Evolutionary conservation across 2,888 invertebrate genomes (phyloP).

Genomic region (Trachelus troglodyta): DNA sequence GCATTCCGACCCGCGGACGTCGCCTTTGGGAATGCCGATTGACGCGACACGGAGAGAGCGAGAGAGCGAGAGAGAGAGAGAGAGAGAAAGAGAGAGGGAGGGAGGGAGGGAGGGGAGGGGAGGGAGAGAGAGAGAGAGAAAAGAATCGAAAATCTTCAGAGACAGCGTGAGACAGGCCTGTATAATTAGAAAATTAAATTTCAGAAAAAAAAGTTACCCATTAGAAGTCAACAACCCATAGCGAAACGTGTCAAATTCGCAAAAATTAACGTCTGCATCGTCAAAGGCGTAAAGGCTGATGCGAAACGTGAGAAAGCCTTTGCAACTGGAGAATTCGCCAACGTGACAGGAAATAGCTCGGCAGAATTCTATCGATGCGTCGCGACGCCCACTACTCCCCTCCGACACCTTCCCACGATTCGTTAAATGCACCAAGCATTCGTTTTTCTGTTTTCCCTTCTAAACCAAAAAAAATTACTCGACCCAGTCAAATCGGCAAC

Average conservation of each 20-base stretch:
- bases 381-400: too few species aligned
- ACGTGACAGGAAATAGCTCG: conserved; percentile 38
- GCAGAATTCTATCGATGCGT: conserved; percentile 27
- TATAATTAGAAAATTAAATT: conserved; percentile 10
- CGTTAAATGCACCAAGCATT: too few species aligned
- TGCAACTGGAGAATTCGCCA: conserved; percentile 24
- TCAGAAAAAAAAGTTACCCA: too few species aligned
- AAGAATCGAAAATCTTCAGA: not conserved
- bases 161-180: not conserved
- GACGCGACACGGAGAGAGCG: conserved; percentile 14
- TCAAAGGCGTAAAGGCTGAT: too few species aligned
- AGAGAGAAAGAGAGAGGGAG: not conserved
- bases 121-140: not conserved
- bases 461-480: too few species aligned
- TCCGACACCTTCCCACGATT: too few species aligned
- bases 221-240: too few species aligned
- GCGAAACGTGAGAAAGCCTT: not conserved
- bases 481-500: too few species aligned
- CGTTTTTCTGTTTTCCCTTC: too few species aligned
- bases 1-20: conserved; percentile 28
- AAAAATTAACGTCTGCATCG: too few species aligned
- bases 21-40: conserved; percentile 38
- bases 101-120: not conserved
- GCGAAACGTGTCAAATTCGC: too few species aligned
- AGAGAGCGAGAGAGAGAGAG: not conserved